Conservation (phyloP, 1,140 invertebrate species). For the Bacillus rossius region DNA sequence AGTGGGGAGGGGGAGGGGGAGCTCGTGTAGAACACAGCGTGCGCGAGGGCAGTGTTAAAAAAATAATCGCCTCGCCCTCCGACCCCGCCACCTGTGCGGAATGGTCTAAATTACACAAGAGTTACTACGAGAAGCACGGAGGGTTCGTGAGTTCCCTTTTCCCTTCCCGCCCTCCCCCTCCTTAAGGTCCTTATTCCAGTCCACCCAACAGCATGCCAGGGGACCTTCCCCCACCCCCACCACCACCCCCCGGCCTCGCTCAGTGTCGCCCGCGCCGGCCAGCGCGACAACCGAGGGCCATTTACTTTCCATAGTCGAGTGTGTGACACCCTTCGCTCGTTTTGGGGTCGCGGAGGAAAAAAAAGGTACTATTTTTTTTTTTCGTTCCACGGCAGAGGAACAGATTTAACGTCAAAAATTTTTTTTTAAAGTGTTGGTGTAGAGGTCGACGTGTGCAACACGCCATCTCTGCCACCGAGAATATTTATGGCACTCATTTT, state of each 20-base stretch:
- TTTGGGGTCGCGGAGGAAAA: too few relatives aligned
- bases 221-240: too few relatives aligned
- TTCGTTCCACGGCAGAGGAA: too few relatives aligned
- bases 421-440: too few relatives aligned
- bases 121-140: neutral
- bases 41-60: neutral
- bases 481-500: too few relatives aligned
- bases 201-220: too few relatives aligned
- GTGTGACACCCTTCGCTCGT: slow-evolving; percentile 2
- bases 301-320: slow-evolving; percentile 13
- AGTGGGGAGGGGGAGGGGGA: neutral
- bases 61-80: slow-evolving; percentile 4
- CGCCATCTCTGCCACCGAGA: too few relatives aligned
- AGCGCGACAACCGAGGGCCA: neutral
- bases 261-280: neutral
- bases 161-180: too few relatives aligned
- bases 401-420: too few relatives aligned
- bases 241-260: neutral
- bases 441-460: too few relatives aligned
- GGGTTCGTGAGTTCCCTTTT: neutral
- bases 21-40: neutral
- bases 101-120: slow-evolving; percentile 11
- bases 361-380: too few relatives aligned
- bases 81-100: slow-evolving; percentile 6
- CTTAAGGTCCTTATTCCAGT: too few relatives aligned